phyloP scores from a whole-genome alignment of 2,113 vertebrate genomes.

The Nyctibius bracteatus region DNA sequence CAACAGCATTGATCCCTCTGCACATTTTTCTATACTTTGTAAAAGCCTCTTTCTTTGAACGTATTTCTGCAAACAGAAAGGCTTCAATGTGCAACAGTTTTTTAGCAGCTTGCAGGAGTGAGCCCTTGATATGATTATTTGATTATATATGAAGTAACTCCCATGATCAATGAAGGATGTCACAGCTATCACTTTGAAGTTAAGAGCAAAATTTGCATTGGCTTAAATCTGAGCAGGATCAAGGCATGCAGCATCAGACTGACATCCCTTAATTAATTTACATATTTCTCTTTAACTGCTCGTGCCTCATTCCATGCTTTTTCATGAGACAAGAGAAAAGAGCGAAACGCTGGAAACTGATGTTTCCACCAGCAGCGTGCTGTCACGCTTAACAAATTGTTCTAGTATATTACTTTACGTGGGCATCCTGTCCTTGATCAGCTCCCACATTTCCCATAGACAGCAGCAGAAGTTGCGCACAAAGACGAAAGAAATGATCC shows the following conservation, averaged over 20 bases:
- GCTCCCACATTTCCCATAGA: neutral
- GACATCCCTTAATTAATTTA: constrained; percentile 22
- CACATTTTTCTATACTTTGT: constrained; percentile 34
- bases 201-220: constrained; percentile 16
- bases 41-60: constrained; percentile 26
- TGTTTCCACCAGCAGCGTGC: neutral
- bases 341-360: neutral
- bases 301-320: neutral
- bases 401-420: neutral
- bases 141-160: constrained; percentile 37
- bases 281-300: constrained; percentile 54
- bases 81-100: constrained; percentile 36
- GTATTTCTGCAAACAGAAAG: constrained; percentile 9
- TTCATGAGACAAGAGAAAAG: neutral
- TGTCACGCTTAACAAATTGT: constrained; percentile 48
- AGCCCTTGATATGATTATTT: constrained; percentile 45
- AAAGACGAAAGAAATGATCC: neutral
- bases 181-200: constrained; percentile 49
- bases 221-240: constrained; percentile 32
- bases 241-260: constrained; percentile 23
- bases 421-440: constrained; percentile 25
- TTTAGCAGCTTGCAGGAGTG: constrained; percentile 33
- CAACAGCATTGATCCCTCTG: constrained; percentile 24
- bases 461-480: neutral
- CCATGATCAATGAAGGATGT: constrained; percentile 39